These are phyloP conservation scores for Timandra comae DNA, from an alignment of 2,888 invertebrate genomes.

Conservation along the genomic window DNA sequence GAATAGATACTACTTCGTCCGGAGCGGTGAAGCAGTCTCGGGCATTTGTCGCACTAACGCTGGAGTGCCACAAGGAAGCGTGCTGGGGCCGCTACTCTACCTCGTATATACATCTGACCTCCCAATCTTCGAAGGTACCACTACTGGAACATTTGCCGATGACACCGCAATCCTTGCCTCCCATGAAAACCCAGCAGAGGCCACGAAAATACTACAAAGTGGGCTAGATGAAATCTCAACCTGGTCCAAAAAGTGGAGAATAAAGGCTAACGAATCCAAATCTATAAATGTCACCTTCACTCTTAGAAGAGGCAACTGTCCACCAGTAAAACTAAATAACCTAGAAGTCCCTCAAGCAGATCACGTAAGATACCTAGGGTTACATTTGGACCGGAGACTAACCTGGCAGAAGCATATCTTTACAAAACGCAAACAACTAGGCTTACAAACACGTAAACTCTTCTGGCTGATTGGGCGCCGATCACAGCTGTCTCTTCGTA, in stretches of 20 bases:
- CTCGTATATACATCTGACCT: neutral
- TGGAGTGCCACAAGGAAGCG: conserved; percentile 15
- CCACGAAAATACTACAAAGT: neutral
- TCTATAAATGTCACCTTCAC: neutral
- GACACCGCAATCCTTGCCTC: neutral
- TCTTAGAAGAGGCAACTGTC: conserved; percentile 1
- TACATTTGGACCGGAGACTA: conserved; percentile 15
- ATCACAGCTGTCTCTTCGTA: conserved; percentile 4
- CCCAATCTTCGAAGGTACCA: neutral
- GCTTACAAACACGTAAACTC: conserved; percentile 2
- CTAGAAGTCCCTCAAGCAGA: conserved; percentile 4
- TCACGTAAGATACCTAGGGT: conserved; percentile 16
- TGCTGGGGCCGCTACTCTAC: conserved; percentile 10
- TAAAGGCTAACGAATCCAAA: neutral
- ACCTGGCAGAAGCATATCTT: conserved; percentile 20
- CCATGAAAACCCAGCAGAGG: neutral
- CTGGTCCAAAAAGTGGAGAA: conserved; percentile 4
- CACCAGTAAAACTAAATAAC: neutral
- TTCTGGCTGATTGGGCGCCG: conserved; percentile 11
- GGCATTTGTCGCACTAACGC: no score
- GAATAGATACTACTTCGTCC: conserved; percentile 7
- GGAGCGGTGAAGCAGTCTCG: no score
- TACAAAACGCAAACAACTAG: conserved; percentile 11
- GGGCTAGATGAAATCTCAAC: neutral
- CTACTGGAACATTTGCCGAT: neutral